phyloP scores from a whole-genome alignment of 1,140 invertebrate genomes.

The Bombus fervidus region DNA sequence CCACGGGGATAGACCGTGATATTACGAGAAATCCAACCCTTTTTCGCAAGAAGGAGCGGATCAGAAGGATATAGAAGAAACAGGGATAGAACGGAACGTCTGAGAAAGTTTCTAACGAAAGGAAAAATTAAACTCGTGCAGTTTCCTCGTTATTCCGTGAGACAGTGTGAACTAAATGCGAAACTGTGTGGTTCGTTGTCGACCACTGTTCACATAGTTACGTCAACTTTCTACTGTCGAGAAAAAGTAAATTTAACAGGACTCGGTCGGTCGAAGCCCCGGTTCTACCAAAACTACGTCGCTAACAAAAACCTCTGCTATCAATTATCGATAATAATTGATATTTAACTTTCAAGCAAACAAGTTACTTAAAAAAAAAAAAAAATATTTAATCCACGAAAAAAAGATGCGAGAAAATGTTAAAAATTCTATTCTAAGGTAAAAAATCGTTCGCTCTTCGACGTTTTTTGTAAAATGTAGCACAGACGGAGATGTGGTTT shows the following conservation, averaged over 20 bases:
- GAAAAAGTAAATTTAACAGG: slow-evolving; percentile 5
- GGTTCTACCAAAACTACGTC: neutral
- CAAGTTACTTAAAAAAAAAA: neutral
- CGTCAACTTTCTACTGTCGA: slow-evolving; percentile 24
- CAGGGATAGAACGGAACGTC: neutral
- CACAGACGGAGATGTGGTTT: neutral
- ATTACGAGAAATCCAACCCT: neutral
- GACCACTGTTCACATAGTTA: slow-evolving; percentile 16
- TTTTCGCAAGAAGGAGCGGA: neutral
- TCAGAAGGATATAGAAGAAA: neutral
- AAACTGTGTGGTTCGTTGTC: slow-evolving; percentile 35
- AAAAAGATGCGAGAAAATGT: neutral
- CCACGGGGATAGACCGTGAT: neutral
- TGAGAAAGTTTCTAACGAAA: slow-evolving; percentile 7
- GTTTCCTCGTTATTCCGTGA: slow-evolving; percentile 43
- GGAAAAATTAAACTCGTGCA: slow-evolving; percentile 17
- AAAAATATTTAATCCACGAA: neutral
- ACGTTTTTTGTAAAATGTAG: neutral
- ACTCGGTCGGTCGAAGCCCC: slow-evolving; percentile 23
- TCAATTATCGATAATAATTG: neutral
- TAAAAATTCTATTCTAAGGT: neutral
- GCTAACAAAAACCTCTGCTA: neutral
- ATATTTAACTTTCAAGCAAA: neutral
- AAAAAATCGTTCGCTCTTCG: neutral
- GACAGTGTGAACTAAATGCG: slow-evolving; percentile 25